phyloP scores from a whole-genome alignment of 2,797 vertebrate species.

The Lagorchestes hirsutus region DNA sequence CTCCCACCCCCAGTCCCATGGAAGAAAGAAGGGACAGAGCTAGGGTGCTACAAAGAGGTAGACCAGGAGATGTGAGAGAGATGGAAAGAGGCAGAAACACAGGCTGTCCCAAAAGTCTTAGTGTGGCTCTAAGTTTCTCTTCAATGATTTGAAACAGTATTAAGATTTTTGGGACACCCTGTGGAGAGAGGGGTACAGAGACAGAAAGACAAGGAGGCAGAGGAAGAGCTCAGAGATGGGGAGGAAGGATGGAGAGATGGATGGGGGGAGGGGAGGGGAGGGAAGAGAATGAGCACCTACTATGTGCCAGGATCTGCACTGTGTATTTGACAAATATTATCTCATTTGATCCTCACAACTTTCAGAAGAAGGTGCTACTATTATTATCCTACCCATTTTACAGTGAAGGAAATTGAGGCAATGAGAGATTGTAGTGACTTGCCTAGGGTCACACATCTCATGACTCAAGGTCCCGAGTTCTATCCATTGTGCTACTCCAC shows the following conservation, averaged over 20 bases:
- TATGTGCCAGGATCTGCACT: too few species aligned
- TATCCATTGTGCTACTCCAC: not conserved
- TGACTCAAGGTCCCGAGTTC: not conserved
- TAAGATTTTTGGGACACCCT: not conserved
- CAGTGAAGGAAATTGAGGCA: not conserved
- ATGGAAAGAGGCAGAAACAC: not conserved
- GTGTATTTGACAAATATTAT: not conserved
- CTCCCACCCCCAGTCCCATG: too few species aligned
- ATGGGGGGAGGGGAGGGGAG: too few species aligned
- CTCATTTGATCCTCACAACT: not conserved
- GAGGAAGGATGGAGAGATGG: not conserved
- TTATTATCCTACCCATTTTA: not conserved
- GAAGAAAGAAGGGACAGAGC: not conserved
- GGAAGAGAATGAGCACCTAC: not conserved
- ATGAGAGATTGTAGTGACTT: not conserved
- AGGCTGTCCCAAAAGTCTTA: not conserved
- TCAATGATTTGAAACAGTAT: not conserved
- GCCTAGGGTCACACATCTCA: not conserved
- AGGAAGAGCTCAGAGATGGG: not conserved
- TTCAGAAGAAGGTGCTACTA: not conserved
- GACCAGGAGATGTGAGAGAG: not conserved
- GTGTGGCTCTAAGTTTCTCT: not conserved
- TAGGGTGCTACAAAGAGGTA: too few species aligned
- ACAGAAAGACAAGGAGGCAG: not conserved
- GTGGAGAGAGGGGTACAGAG: not conserved